A percentile compares a stretch with the other conserved stretches of the same genome.
Evolutionary conservation across 2,888 invertebrate genomes (phyloP).

Genomic region (Odontomyia ornata): DNA sequence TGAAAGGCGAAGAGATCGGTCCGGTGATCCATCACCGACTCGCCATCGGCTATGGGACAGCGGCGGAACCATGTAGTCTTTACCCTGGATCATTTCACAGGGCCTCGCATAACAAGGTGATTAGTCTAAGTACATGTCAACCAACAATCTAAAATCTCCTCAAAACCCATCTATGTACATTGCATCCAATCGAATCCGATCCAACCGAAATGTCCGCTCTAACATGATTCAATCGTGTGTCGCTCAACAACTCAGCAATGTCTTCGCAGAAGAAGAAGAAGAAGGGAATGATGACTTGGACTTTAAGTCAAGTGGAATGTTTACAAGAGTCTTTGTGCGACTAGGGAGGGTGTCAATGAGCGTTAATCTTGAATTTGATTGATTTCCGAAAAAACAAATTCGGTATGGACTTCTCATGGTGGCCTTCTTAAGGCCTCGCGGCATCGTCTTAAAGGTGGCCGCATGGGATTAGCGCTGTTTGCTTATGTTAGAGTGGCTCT

Average conservation of each 20-base stretch:
- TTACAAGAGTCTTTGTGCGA: conserved; percentile 26
- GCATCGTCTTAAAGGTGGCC: conserved; percentile 23
- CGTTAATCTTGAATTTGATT: conserved; percentile 43
- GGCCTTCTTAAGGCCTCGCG: conserved; percentile 30
- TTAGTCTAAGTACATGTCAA: conserved; percentile 45
- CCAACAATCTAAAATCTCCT: conserved; percentile 38
- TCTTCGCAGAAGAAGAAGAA: neutral
- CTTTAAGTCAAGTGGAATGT: conserved; percentile 41
- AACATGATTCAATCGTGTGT: conserved; percentile 23
- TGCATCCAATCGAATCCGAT: conserved; percentile 25
- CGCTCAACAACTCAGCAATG: conserved; percentile 38
- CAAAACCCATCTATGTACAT: conserved; percentile 32
- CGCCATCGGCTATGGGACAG: neutral
- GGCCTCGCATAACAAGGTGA: conserved; percentile 41
- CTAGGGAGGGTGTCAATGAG: conserved; percentile 33
- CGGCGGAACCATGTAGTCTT: neutral
- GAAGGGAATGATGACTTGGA: conserved; percentile 27
- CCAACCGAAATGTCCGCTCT: neutral
- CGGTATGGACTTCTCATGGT: conserved; percentile 45
- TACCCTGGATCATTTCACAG: conserved; percentile 25
- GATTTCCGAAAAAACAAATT: conserved; percentile 42
- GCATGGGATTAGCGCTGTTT: conserved; percentile 43
- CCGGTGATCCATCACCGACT: neutral
- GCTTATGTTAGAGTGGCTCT: conserved; percentile 40
- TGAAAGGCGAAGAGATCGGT: no score